Conservation (phyloP, 2,797 vertebrate genomes). For the Enteromius mattozi region DNA sequence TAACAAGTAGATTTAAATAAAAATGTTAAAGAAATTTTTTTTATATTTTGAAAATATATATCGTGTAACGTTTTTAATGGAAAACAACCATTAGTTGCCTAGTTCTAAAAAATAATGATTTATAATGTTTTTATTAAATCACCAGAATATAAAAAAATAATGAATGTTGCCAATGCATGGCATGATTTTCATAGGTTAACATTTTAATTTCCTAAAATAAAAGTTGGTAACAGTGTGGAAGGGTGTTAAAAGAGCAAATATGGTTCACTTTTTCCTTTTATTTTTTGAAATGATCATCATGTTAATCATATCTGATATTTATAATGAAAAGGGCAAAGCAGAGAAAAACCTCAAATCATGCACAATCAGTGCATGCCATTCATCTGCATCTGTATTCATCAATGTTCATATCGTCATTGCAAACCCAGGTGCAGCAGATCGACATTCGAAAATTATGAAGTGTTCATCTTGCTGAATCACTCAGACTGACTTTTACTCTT, state of each 20-base stretch:
- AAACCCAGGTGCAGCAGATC: slow-evolving; percentile 26
- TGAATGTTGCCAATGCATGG: not conserved
- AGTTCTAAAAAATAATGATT: not conserved
- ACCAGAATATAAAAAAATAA: not conserved
- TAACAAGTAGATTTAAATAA: not conserved
- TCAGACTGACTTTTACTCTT: not conserved
- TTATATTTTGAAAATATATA: not conserved
- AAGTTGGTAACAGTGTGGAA: not conserved
- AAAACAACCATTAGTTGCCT: not conserved
- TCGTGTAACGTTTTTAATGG: not conserved
- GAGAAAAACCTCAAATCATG: not conserved
- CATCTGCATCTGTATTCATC: slow-evolving; percentile 24
- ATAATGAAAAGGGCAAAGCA: slow-evolving; percentile 30
- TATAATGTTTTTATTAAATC: not conserved
- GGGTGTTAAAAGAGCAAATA: not conserved
- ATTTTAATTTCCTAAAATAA: not conserved
- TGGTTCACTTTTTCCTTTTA: not conserved
- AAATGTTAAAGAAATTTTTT: not conserved
- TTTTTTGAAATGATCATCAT: not conserved
- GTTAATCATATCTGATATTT: slow-evolving; percentile 13
- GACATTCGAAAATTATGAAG: not conserved
- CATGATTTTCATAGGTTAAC: not conserved
- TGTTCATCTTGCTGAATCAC: not conserved
- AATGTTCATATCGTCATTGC: not conserved
- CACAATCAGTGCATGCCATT: slow-evolving; percentile 9